Conservation (phyloP, 2,797 vertebrate genomes). For the Paratrypauchen microcephalus region DNA sequence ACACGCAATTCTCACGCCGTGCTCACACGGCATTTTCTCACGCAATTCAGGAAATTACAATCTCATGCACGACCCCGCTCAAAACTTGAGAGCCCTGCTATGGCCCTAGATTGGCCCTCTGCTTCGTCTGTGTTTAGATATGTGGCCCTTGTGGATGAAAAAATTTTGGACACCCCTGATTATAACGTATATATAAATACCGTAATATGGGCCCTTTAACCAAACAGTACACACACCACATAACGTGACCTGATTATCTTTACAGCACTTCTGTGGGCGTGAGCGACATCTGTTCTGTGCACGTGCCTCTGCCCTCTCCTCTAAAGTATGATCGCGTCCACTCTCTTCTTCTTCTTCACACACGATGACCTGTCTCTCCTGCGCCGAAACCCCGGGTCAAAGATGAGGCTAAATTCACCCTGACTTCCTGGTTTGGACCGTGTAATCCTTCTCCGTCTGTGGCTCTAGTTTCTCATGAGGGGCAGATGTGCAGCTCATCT, state of each 20-base stretch:
- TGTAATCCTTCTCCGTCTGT: constrained; percentile 65
- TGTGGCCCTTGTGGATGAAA: no score
- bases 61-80: no score
- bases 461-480: constrained; percentile 57
- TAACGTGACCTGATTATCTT: constrained; percentile 1
- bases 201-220: neutral
- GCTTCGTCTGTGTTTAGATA: no score
- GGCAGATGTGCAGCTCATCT: constrained; percentile 73
- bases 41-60: no score
- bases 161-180: no score
- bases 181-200: no score
- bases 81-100: no score
- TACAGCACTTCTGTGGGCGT: neutral
- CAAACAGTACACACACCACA: neutral
- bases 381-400: constrained; percentile 34
- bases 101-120: no score
- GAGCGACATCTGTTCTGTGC: neutral
- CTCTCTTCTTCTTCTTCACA: neutral
- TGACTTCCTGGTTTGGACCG: constrained; percentile 54
- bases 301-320: neutral
- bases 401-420: constrained; percentile 55
- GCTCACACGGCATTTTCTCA: no score
- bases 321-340: neutral
- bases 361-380: neutral
- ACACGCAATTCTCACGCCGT: no score